Evolutionary conservation across 2,888 invertebrate genomes (phyloP).

Genomic region (Diarsia mendica): DNA sequence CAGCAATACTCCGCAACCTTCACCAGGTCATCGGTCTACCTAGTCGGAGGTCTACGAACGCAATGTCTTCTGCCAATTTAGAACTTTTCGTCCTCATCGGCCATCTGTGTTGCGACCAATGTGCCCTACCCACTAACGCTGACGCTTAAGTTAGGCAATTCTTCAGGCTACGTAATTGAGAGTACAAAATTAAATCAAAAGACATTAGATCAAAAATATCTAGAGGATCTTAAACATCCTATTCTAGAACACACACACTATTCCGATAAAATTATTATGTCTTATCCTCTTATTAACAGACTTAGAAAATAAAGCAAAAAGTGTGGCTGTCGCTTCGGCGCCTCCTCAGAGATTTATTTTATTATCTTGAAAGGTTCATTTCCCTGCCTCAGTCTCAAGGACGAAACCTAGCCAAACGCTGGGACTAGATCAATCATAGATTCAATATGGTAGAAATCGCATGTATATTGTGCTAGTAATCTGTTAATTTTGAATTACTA

Average conservation of each 20-base stretch:
- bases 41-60: too few species aligned
- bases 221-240: too few species aligned
- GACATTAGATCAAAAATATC: too few species aligned
- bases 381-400: constrained; percentile 52
- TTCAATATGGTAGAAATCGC: constrained; percentile 25
- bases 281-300: neutral
- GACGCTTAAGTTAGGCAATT: too few species aligned
- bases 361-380: constrained; percentile 36
- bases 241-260: neutral
- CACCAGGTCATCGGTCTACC: too few species aligned
- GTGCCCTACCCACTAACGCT: too few species aligned
- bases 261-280: constrained; percentile 2
- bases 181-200: neutral
- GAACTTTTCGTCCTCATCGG: too few species aligned
- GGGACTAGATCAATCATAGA: constrained; percentile 13
- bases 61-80: too few species aligned
- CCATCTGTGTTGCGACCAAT: too few species aligned
- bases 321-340: constrained; percentile 34
- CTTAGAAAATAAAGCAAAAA: constrained; percentile 26
- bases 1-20: too few species aligned
- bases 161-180: too few species aligned
- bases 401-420: constrained; percentile 7
- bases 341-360: constrained; percentile 37
- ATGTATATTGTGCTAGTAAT: neutral
- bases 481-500: constrained; percentile 8